Percentiles rank a stretch among this genome's conserved stretches.
phyloP scores from a whole-genome alignment of 2,888 invertebrate genomes.

The Troides oblongomaculatus region DNA sequence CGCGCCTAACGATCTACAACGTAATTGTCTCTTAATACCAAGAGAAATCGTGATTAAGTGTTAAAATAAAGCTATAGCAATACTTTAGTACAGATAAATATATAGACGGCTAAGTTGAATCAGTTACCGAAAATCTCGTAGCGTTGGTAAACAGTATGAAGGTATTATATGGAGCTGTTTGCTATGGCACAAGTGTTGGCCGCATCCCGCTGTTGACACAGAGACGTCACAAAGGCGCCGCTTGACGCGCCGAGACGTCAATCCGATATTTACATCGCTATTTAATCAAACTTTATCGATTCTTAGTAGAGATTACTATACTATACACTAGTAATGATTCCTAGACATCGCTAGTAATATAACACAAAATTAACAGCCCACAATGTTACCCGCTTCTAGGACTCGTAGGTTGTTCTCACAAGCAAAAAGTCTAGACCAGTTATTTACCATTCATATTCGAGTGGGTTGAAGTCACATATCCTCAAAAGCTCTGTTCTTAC shows the following conservation, averaged over 20 bases:
- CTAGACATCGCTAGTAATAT: too few species aligned
- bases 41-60: too few species aligned
- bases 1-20: too few species aligned
- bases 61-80: background rate
- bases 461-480: too few species aligned
- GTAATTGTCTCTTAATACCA: too few species aligned
- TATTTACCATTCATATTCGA: too few species aligned
- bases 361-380: too few species aligned
- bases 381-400: too few species aligned
- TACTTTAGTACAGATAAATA: background rate
- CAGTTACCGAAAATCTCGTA: slow-evolving; percentile 32
- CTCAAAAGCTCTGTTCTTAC: too few species aligned
- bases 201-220: slow-evolving; percentile 43
- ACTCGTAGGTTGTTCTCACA: too few species aligned
- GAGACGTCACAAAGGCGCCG: slow-evolving; percentile 47
- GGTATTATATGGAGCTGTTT: slow-evolving; percentile 44
- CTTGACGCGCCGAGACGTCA: slow-evolving; percentile 27
- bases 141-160: slow-evolving; percentile 40
- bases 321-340: background rate
- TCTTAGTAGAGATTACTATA: background rate
- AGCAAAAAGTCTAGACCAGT: too few species aligned
- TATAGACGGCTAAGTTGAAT: slow-evolving; percentile 14
- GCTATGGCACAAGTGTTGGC: slow-evolving; percentile 44
- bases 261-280: slow-evolving; percentile 9
- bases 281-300: slow-evolving; percentile 3